phyloP scores from a whole-genome alignment of 2,113 vertebrate genomes.

The Neofelis nebulosa region DNA sequence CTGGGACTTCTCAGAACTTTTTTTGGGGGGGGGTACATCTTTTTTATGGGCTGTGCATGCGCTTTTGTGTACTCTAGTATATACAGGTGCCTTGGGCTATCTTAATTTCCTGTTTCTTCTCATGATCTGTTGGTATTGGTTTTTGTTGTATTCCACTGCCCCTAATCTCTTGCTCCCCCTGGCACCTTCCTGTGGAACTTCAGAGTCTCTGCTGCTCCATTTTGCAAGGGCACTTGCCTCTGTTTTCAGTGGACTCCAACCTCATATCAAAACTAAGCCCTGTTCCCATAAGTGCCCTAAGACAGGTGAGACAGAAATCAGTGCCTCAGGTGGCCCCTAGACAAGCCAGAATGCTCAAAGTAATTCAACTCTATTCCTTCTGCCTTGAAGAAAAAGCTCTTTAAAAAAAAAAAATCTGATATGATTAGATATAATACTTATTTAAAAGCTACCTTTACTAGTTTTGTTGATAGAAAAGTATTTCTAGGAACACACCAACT shows the following conservation, averaged over 20 bases:
- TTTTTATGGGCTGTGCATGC: neutral
- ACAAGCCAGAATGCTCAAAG: neutral
- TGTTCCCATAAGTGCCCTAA: neutral
- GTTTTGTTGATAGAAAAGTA: conserved; percentile 32
- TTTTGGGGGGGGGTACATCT: neutral
- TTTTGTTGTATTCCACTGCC: neutral
- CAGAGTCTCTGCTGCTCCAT: neutral
- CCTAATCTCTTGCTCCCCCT: neutral
- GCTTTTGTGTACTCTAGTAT: neutral
- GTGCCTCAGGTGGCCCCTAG: neutral
- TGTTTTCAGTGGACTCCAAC: neutral
- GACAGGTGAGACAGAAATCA: neutral
- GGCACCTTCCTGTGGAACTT: neutral
- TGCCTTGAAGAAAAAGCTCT: neutral
- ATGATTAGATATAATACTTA: neutral
- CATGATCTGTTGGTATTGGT: neutral
- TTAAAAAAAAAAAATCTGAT: neutral
- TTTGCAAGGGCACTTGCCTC: neutral
- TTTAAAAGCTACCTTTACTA: neutral
- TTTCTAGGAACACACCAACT: neutral
- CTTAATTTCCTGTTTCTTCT: neutral
- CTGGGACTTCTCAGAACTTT: neutral
- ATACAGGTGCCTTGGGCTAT: neutral
- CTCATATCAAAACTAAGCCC: neutral
- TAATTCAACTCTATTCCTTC: neutral